phyloP scores from a whole-genome alignment of 2,797 vertebrate species.

The Lagodon rhomboides region DNA sequence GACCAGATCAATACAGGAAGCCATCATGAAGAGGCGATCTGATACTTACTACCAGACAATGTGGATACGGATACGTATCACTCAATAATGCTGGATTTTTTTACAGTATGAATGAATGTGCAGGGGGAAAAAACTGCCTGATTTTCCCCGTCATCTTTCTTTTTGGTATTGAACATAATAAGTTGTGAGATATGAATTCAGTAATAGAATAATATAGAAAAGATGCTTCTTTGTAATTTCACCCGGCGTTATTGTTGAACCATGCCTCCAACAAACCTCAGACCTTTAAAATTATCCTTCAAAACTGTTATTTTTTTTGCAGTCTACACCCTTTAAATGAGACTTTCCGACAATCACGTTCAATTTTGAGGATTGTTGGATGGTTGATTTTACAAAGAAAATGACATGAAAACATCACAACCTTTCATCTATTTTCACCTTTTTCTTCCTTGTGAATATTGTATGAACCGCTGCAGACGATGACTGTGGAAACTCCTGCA shows the following conservation, averaged over 20 bases:
- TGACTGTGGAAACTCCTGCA: constrained; percentile 72
- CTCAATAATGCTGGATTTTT: constrained; percentile 82
- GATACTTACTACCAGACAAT: constrained; percentile 68
- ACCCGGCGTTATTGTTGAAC: constrained; percentile 45
- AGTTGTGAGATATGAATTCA: constrained; percentile 68
- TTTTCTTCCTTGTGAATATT: constrained; percentile 68
- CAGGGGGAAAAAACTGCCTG: constrained; percentile 56
- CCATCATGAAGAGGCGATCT: constrained; percentile 60
- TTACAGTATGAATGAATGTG: constrained; percentile 78
- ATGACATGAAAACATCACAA: constrained; percentile 46
- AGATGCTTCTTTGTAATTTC: constrained; percentile 66
- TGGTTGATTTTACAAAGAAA: constrained; percentile 47
- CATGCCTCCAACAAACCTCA: constrained; percentile 38
- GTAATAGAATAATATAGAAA: constrained; percentile 63
- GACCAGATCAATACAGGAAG: constrained; percentile 61
- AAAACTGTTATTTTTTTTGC: constrained; percentile 38
- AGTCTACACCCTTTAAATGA: constrained; percentile 57
- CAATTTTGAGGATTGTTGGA: constrained; percentile 38
- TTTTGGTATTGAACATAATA: constrained; percentile 70
- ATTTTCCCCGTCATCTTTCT: constrained; percentile 60
- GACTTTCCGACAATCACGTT: constrained; percentile 36
- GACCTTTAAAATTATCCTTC: constrained; percentile 49
- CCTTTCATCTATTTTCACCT: constrained; percentile 42
- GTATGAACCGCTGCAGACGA: constrained; percentile 58
- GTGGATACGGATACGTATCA: constrained; percentile 68